Evolutionary conservation across 1,140 invertebrate genomes (phyloP).

Genomic region (Conus betulinus): DNA sequence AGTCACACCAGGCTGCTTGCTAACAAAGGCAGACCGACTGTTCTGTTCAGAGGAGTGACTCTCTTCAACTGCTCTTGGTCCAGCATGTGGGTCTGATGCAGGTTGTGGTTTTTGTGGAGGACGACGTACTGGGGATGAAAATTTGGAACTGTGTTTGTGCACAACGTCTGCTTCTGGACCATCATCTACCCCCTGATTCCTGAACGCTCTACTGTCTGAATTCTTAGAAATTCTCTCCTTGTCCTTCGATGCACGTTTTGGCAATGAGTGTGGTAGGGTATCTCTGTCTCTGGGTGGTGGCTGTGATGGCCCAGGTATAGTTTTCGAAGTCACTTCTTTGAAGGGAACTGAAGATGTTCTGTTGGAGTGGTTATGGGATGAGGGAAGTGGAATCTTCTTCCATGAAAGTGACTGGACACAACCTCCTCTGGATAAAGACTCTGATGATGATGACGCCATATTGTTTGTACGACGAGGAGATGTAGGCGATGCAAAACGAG

Average conservation of each 20-base stretch:
- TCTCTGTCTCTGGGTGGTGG: background rate
- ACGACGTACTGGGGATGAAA: background rate
- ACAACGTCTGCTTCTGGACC: background rate
- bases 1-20: background rate
- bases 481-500: constrained; percentile 4
- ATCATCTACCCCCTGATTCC: background rate
- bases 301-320: constrained; percentile 1
- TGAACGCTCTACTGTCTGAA: background rate
- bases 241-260: background rate
- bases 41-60: background rate
- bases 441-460: constrained; percentile 3
- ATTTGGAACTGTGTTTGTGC: background rate
- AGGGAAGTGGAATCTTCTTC: constrained; percentile 33
- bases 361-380: constrained; percentile 35
- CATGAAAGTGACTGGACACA: constrained; percentile 14
- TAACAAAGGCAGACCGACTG: constrained; percentile 2
- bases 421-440: constrained; percentile 5
- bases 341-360: constrained; percentile 20
- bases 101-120: background rate
- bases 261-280: background rate
- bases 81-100: background rate
- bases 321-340: constrained; percentile 30
- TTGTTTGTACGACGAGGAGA: background rate
- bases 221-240: background rate
- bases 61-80: background rate